Base-by-base conservation (phyloP, 2,113 vertebrate genomes). In the Rhipidura dahli region DNA sequence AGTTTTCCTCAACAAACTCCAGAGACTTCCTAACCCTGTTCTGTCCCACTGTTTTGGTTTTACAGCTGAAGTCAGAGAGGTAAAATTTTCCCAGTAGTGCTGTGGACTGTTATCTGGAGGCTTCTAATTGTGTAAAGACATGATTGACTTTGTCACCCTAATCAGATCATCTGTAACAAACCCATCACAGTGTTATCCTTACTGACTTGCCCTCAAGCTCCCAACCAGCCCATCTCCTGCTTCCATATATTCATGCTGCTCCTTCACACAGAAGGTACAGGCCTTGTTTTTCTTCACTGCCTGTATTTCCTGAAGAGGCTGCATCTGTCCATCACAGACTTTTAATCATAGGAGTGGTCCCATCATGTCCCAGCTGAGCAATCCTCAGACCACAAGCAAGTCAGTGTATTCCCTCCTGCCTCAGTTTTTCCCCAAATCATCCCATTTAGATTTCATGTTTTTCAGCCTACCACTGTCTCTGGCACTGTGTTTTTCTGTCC, bases 381-480 rank as follows among this genome's bases (percentile, higher is more conserved):
- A 24, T 63, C 31, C 39, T 68, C 79, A 63, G 42, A 31, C 30
- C 49, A 27, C 37, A 73, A 42, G 22, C 12, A 65, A 61, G 13
- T 40, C 59, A 22, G 3, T 17, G 15, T 26, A 30, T 65, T 66
- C 44, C 27, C 27, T 40, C 0, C 0, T 60, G 47, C 64, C 73
- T 75, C 27, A 13, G 7, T 59, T 86, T 90, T 69, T 30, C 47
- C 68, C 39, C 2, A 0, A 44, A 61, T 61, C 24, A 23, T 3
- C 37, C 7, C 59, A 56, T 11, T 68, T 47, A 54, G 13, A 44
- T 68, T 71, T 78, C 33, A 4, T 8, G 12, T 18, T 84, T 51
- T 64, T 68, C 40, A 35, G 16, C 35, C 50, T 47, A n/a, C 39
- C 13, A 4, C 33, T 60, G 12, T 45, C 53, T 56, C 70, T 83